phyloP scores from a whole-genome alignment of 2,888 invertebrate species.

The Ptilodon capucinus region DNA sequence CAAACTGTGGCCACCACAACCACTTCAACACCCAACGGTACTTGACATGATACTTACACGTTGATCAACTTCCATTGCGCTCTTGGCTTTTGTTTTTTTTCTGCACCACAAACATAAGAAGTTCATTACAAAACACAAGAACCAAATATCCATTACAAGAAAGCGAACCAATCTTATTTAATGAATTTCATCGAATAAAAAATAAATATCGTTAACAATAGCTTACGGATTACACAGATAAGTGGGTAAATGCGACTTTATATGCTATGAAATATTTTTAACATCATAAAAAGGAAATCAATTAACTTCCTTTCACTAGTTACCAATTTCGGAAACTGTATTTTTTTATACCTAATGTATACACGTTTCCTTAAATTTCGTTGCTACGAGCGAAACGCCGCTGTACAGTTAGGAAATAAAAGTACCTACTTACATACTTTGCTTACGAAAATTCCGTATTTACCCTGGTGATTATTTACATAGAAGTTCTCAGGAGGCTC shows the following conservation, averaged over 20 bases:
- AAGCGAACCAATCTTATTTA: constrained; percentile 21
- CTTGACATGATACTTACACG: constrained; percentile 34
- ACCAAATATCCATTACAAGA: constrained; percentile 15
- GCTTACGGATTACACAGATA: constrained; percentile 20
- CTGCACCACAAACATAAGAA: constrained; percentile 5
- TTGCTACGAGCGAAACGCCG: constrained; percentile 32
- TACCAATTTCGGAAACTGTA: constrained; percentile 21
- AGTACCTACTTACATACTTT: constrained; percentile 47
- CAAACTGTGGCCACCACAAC: constrained; percentile 43
- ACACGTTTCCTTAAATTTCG: constrained; percentile 27
- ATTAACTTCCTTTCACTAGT: constrained; percentile 33
- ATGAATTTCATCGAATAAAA: constrained; percentile 8
- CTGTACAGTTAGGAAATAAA: constrained; percentile 56
- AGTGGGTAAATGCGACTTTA: constrained; percentile 22
- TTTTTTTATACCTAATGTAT: constrained; percentile 13
- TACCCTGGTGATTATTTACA: constrained; percentile 72
- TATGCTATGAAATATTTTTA: constrained; percentile 9
- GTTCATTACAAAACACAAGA: not conserved
- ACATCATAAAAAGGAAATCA: constrained; percentile 26
- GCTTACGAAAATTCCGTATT: constrained; percentile 73
- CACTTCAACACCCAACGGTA: constrained; percentile 51
- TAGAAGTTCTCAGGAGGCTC: constrained; percentile 75
- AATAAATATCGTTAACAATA: constrained; percentile 12
- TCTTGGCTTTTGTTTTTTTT: constrained; percentile 17
- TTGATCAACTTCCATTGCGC: constrained; percentile 27